These are phyloP conservation scores for Drosophila hydei DNA, from an alignment of 1,140 invertebrate genomes.

Conservation along the genomic window DNA sequence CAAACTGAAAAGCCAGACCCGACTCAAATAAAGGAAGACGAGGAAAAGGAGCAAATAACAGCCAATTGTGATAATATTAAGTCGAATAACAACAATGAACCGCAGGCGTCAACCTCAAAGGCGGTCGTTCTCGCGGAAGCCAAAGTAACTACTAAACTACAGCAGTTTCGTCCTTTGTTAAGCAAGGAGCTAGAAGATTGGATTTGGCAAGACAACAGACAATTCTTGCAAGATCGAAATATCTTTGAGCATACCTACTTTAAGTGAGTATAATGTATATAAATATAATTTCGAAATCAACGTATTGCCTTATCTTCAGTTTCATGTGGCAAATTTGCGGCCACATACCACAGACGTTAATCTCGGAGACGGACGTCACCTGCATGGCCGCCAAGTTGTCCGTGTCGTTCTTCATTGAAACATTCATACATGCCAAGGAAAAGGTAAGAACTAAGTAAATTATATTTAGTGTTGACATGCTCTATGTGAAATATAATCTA, in stretches of 20 bases:
- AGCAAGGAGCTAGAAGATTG: slow-evolving; percentile 93
- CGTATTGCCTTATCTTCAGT: slow-evolving; percentile 84
- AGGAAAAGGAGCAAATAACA: slow-evolving; percentile 65
- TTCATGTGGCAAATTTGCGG: slow-evolving; percentile 98
- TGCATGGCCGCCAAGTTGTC: slow-evolving; percentile 94
- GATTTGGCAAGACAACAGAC: slow-evolving; percentile 98
- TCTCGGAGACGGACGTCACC: slow-evolving; percentile 91
- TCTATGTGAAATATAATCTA: not conserved
- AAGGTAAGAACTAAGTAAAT: slow-evolving; percentile 86
- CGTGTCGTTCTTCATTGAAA: slow-evolving; percentile 97
- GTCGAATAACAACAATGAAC: slow-evolving; percentile 66
- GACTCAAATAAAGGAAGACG: not conserved
- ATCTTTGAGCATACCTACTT: slow-evolving; percentile 98
- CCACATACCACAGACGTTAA: slow-evolving; percentile 94
- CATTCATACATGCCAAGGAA: slow-evolving; percentile 98
- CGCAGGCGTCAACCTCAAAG: slow-evolving; percentile 71
- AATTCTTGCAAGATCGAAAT: slow-evolving; percentile 97
- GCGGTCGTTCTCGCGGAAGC: slow-evolving; percentile 49
- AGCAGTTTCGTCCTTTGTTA: slow-evolving; percentile 84
- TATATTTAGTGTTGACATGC: not conserved
- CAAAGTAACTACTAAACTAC: slow-evolving; percentile 29
- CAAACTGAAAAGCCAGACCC: slow-evolving; percentile 13
- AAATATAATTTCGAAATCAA: not conserved
- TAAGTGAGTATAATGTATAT: slow-evolving; percentile 86
- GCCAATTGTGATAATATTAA: slow-evolving; percentile 80